A percentile compares a stretch with the other conserved stretches of the same genome.
Evolutionary conservation across 2,797 vertebrate species (phyloP).

Genomic region (Girardinus metallicus): DNA sequence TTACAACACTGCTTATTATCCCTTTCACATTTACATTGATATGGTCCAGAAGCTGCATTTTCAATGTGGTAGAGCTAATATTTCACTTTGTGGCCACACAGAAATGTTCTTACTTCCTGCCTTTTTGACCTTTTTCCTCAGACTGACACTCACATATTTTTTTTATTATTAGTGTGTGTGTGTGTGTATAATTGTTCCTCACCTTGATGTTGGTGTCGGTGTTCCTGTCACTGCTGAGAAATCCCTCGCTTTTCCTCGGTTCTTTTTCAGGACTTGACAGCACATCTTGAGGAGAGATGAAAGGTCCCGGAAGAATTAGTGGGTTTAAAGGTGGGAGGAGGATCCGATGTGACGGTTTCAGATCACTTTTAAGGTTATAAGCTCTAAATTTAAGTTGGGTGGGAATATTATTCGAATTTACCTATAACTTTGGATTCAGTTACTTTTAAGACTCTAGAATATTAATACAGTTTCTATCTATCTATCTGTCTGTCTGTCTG

Average conservation of each 20-base stretch:
- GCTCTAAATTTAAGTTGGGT: constrained; percentile 11
- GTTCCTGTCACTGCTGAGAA: constrained; percentile 21
- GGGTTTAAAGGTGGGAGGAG: constrained; percentile 1
- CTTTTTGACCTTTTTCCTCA: constrained; percentile 36
- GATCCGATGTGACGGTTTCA: constrained; percentile 8
- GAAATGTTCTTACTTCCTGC: constrained; percentile 23
- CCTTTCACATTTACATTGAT: constrained; percentile 60
- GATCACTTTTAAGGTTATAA: constrained; percentile 11
- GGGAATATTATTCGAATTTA: constrained; percentile 7
- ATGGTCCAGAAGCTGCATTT: constrained; percentile 67
- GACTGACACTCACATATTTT: background rate
- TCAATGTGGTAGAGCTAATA: constrained; percentile 46
- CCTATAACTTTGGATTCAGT: constrained; percentile 4
- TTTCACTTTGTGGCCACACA: constrained; percentile 20
- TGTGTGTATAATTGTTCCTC: constrained; percentile 34
- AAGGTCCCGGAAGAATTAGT: constrained; percentile 9
- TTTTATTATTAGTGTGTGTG: constrained; percentile 9
- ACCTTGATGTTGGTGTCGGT: constrained; percentile 16
- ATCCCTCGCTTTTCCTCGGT: constrained; percentile 23
- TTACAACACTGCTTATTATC: constrained; percentile 40
- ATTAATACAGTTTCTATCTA: too few species aligned
- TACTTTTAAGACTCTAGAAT: background rate
- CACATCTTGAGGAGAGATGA: constrained; percentile 43
- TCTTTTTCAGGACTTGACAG: constrained; percentile 44
- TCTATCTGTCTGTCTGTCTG: too few species aligned